Percentiles rank a stretch among this genome's conserved stretches.
These are phyloP conservation scores for Limonius californicus DNA, from an alignment of 1,140 invertebrate genomes.

Conservation along the genomic window DNA sequence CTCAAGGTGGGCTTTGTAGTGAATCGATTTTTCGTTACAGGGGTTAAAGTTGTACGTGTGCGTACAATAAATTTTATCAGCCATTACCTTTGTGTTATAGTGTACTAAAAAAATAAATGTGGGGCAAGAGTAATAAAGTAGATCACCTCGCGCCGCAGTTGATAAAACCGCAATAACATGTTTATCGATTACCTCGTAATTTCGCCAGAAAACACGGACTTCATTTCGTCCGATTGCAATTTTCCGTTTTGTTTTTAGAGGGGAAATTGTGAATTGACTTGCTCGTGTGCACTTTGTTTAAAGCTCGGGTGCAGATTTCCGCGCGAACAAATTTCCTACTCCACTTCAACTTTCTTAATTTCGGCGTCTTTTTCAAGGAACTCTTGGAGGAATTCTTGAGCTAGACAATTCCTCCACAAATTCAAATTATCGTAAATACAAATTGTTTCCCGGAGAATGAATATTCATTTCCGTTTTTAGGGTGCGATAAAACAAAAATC, in stretches of 20 bases:
- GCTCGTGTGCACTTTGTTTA: no score
- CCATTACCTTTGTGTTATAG: slow-evolving; percentile 7
- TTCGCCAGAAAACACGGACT: no score
- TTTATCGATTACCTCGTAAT: no score
- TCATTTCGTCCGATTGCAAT: no score
- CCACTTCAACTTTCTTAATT: not conserved
- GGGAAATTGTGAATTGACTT: no score
- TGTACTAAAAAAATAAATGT: slow-evolving; percentile 3
- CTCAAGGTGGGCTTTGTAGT: no score
- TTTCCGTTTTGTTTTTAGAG: no score
- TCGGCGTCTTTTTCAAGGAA: not conserved
- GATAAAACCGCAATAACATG: slow-evolving; percentile 3
- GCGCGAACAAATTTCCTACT: no score
- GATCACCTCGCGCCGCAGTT: not conserved
- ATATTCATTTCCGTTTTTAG: slow-evolving; percentile 29
- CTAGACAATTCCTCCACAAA: slow-evolving; percentile 6
- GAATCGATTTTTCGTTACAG: no score
- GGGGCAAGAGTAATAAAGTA: slow-evolving; percentile 1
- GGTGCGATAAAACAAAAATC: slow-evolving; percentile 36
- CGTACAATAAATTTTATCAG: slow-evolving; percentile 9
- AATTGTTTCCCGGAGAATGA: slow-evolving; percentile 18
- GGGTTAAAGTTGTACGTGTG: not conserved
- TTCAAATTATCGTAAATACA: slow-evolving; percentile 12
- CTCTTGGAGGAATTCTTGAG: not conserved
- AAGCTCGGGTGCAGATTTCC: no score